These are phyloP conservation scores for Rhadinocentrus ornatus DNA, from an alignment of 2,797 vertebrate genomes.

Conservation along the genomic window DNA sequence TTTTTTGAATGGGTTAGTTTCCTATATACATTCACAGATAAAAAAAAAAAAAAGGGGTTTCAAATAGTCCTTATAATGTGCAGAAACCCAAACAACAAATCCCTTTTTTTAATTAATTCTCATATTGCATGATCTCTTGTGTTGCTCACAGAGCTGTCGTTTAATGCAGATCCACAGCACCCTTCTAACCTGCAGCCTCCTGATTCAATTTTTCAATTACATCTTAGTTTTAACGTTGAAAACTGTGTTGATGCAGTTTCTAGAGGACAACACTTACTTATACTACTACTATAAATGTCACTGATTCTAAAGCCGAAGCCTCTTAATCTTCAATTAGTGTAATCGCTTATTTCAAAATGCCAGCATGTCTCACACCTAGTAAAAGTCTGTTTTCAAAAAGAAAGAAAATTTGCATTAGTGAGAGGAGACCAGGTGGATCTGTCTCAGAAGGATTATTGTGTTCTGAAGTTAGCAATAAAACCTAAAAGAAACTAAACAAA, in stretches of 20 bases:
- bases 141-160: slow-evolving; percentile 7
- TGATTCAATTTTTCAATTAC: slow-evolving; percentile 21
- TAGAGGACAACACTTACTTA: slow-evolving; percentile 18
- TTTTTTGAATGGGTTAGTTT: not conserved
- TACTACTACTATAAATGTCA: no score
- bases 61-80: no score
- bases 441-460: no score
- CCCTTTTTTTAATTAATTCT: not conserved
- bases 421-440: slow-evolving; percentile 17
- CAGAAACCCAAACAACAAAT: no score
- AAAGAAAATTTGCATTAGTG: slow-evolving; percentile 30
- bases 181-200: not conserved
- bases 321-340: no score
- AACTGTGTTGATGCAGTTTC: slow-evolving; percentile 37
- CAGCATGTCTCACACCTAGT: slow-evolving; percentile 30
- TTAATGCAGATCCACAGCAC: not conserved
- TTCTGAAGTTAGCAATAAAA: slow-evolving; percentile 48
- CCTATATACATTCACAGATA: no score
- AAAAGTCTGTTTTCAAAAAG: slow-evolving; percentile 16
- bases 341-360: slow-evolving; percentile 31
- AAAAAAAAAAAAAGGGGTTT: not conserved
- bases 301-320: no score
- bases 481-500: slow-evolving; percentile 52
- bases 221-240: no score
- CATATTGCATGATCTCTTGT: not conserved